Evolutionary conservation across 2,797 vertebrate genomes (phyloP), one percentile per base, ranked within the genome.

Genomic region (Enteromius trimaculatus): DNA sequence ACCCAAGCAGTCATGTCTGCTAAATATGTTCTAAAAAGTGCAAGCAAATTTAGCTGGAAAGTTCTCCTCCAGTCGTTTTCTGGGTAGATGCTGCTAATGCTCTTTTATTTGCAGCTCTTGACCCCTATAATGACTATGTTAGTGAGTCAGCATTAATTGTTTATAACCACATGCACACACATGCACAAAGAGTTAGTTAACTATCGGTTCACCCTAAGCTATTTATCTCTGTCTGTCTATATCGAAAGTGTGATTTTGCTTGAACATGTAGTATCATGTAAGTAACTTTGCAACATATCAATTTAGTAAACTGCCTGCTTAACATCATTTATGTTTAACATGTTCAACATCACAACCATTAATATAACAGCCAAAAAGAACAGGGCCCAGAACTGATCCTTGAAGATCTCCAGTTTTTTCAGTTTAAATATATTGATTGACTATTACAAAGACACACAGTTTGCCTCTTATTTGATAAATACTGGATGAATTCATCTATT

Each of bases 1-100:
- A 77, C 74, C 85, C 81, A 26, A 88, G 66, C 82, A 82, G 66
- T 37, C 60, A 65, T 70, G 29, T 47, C 62, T 75, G 47, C 47
- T 80, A 83, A 72, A 81, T 62, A 81, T 53, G 64, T 74, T 44
- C n/a, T 17, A 53, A 51, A 74, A 74, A 74, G 34, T 58, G 53
- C 10, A 53, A 62, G n/a, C 65, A 85, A 51, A 81, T 83, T 69
- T 47, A 81, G 37, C 31, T 6, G 31, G 21, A 51, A 74, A 64
- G 55, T 64, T 81, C 19, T 34, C 26, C 79, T 34, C 9, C 3
- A 39, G 17, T 9, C 64, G 42, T 53, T 65, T 64, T 62, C 29
- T 13, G 8, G 8, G 26, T 10, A 23, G 53, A 49, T 9, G 23
- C 44, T 1, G 16, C 69, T 51, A 37, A 26, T 10, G 1, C 44